Percentiles rank a stretch among this genome's conserved stretches.
Evolutionary conservation across 2,797 vertebrate genomes (phyloP).

Genomic region (Glyptemys insculpta): DNA sequence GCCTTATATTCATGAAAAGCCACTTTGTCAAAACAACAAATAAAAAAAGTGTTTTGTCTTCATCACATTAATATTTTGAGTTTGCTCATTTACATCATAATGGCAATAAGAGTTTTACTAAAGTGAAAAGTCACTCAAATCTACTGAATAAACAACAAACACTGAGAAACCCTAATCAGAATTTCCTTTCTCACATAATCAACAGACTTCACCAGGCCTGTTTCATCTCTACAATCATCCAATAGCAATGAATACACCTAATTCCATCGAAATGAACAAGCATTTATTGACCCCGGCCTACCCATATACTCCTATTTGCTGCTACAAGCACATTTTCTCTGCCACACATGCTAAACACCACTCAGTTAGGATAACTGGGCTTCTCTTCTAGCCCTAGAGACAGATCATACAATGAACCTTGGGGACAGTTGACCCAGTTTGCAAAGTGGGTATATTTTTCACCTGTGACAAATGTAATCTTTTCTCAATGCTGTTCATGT

Average conservation of each 20-base stretch:
- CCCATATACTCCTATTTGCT: rapidly evolving
- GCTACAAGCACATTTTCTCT: neutral
- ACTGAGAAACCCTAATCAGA: neutral
- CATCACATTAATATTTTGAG: neutral
- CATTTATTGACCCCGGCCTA: neutral
- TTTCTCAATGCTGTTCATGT: neutral
- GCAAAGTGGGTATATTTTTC: neutral
- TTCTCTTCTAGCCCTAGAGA: neutral
- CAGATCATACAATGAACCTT: rapidly evolving
- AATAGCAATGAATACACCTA: neutral
- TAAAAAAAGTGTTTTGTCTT: neutral
- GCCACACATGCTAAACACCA: neutral
- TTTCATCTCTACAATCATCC: neutral
- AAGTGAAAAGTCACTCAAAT: neutral
- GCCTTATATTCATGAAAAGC: neutral
- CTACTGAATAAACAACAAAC: neutral
- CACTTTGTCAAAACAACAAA: slow-evolving; percentile 7
- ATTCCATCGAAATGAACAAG: neutral
- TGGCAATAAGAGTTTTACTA: neutral
- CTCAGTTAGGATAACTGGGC: neutral
- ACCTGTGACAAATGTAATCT: neutral
- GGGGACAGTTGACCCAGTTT: neutral
- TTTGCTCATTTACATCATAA: neutral
- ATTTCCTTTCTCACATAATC: neutral
- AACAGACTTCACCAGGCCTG: rapidly evolving